Evolutionary conservation across 2,113 vertebrate genomes (phyloP).

Genomic region (Ascaphus truei): DNA sequence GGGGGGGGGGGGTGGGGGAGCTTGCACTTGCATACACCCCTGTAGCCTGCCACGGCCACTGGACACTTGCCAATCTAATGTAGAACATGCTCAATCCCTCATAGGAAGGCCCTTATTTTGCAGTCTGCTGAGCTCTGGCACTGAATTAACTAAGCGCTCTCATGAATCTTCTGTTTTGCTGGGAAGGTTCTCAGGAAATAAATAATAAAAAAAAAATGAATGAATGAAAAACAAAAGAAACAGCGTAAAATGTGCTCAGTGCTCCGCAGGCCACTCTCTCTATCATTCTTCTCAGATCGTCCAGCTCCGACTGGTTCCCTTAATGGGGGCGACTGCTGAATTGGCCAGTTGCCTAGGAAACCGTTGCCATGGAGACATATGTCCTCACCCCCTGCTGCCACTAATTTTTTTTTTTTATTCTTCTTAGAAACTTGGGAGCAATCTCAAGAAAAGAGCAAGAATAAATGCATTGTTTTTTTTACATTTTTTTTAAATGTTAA

Average conservation of each 20-base stretch:
- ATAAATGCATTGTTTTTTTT: neutral
- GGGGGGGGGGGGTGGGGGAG: too few relatives aligned
- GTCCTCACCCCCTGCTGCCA: neutral
- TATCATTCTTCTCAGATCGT: constrained; percentile 32
- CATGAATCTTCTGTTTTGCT: neutral
- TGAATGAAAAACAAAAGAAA: neutral
- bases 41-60: too few relatives aligned
- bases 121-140: too few relatives aligned
- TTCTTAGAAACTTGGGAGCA: neutral
- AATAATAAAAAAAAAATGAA: constrained; percentile 8
- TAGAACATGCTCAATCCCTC: too few relatives aligned
- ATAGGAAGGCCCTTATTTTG: too few relatives aligned
- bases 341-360: constrained; percentile 34
- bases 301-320: constrained; percentile 24
- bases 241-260: constrained; percentile 1
- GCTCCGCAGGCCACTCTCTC: constrained; percentile 19
- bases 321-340: constrained; percentile 29
- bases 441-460: neutral
- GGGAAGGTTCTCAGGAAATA: neutral
- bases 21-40: too few relatives aligned
- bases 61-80: too few relatives aligned
- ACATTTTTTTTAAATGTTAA: too few relatives aligned
- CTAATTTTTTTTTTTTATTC: neutral
- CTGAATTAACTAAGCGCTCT: too few relatives aligned
- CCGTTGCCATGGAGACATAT: constrained; percentile 18